Conservation (phyloP, 2,113 vertebrate genomes). For the Menura novaehollandiae region DNA sequence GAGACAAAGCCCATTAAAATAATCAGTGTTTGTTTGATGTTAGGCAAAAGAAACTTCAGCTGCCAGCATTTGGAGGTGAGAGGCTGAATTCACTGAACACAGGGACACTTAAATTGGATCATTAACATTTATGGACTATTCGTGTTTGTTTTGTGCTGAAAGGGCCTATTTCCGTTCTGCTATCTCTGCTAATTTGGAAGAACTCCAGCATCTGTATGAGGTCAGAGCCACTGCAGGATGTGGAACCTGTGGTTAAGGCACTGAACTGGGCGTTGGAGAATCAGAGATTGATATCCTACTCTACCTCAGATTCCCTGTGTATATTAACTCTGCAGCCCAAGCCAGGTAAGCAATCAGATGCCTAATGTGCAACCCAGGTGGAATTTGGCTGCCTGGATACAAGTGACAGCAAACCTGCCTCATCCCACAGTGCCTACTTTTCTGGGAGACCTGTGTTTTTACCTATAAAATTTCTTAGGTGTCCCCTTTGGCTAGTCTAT, state of each 20-base stretch:
- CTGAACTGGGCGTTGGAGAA: background rate
- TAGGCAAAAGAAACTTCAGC: background rate
- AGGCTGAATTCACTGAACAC: background rate
- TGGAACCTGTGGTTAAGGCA: background rate
- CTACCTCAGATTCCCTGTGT: background rate
- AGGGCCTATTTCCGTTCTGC: background rate
- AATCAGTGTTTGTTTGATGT: background rate
- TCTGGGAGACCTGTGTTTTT: background rate
- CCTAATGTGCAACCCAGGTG: background rate
- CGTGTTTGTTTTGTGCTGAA: background rate
- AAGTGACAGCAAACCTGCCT: background rate
- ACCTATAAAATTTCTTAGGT: background rate
- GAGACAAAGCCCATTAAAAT: background rate
- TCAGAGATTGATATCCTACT: background rate
- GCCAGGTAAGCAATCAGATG: background rate
- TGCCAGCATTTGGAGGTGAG: background rate
- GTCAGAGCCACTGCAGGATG: background rate
- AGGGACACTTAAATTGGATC: background rate
- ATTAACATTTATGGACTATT: background rate
- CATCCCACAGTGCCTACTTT: rapidly evolving
- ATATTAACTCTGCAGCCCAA: background rate
- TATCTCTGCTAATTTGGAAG: background rate
- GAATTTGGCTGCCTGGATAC: background rate
- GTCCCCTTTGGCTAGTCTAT: background rate
- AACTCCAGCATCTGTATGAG: background rate